Base-by-base conservation (phyloP, 2,113 vertebrate genomes). In the Hippolais icterina region DNA sequence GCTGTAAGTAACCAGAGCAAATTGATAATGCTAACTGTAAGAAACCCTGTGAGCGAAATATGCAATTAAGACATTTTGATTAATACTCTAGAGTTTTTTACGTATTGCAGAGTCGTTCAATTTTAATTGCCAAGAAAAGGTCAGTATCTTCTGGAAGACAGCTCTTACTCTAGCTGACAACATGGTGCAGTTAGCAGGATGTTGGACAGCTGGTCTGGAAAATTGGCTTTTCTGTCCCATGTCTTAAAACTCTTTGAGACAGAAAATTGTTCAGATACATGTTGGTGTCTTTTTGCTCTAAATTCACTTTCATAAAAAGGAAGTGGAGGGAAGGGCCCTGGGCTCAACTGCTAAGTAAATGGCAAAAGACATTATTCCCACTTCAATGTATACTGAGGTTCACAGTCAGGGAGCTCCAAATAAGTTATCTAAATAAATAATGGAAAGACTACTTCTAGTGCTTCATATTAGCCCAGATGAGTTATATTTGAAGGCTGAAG, bases 71-170 rank as follows among this genome's bases (percentile, higher is more conserved):
- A 28, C 27, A 28, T 57, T 82, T 81, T 87, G 22, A 47, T 81
- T 64, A 17, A 59, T 72, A 33, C 3, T 28, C 10, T 37, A 22
- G 19, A 33, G 5, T 20, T 12, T 66, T 87, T 87, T 68, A 27
- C 0, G 0, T 87, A 29, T 31, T 68, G 28, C 64, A 54, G 10
- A 49, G 22, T 27, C 2, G 0, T 72, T 84, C 22, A 29, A 4
- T 85, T 88, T 89, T 42, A 33, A 52, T 52, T 89, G 66, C 46
- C n/a, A 68, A n/a, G 28, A 37, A 82, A 79, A 82, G 27, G 24
- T 37, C 64, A 56, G 15, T 24, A 15, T 65, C 35, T 88, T 96
- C 29, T 69, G 31, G 27, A n/a, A 85, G 27, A 52, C 64, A 44
- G 0, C 9, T 28, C 6, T 10, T 53, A 12, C 66, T 37, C 31